Evolutionary conservation across 2,797 vertebrate species (phyloP).

Genomic region (Typhlichthys eigenmanni): DNA sequence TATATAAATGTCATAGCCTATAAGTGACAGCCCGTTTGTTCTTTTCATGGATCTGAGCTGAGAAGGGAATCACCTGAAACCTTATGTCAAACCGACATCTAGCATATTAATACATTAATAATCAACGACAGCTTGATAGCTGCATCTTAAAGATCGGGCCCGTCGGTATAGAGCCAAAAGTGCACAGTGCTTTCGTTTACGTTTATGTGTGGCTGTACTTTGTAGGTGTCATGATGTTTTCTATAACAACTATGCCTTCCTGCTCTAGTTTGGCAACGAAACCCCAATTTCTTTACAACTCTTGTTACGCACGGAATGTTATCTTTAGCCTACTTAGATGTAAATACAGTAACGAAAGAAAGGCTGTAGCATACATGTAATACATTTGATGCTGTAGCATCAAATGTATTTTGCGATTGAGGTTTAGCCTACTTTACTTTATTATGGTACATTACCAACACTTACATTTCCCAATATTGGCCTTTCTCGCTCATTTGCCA

Average conservation of each 20-base stretch:
- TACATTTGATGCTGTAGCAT: no score
- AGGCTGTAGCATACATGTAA: no score
- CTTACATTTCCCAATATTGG: no score
- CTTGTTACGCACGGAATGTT: no score
- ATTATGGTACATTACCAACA: no score
- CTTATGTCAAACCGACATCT: conserved; percentile 59
- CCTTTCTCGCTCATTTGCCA: no score
- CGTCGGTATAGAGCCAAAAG: conserved; percentile 56
- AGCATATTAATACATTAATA: conserved; percentile 64
- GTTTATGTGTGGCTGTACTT: neutral
- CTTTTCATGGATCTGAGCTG: conserved; percentile 32
- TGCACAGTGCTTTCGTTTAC: neutral
- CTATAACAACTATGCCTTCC: conserved; percentile 17
- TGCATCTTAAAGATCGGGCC: conserved; percentile 64
- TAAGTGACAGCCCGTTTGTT: conserved; percentile 35
- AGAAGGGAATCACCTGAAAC: conserved; percentile 59
- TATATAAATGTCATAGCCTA: conserved; percentile 5
- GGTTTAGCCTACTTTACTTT: no score
- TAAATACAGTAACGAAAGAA: no score
- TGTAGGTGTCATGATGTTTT: conserved; percentile 37
- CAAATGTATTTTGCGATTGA: no score
- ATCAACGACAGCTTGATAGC: conserved; percentile 61
- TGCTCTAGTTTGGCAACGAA: neutral
- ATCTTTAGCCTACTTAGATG: no score
- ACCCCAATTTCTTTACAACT: conserved; percentile 1